A percentile compares a stretch with the other conserved stretches of the same genome.
phyloP scores from a whole-genome alignment of 2,797 vertebrate species.

The Sebastiscus tertius region DNA sequence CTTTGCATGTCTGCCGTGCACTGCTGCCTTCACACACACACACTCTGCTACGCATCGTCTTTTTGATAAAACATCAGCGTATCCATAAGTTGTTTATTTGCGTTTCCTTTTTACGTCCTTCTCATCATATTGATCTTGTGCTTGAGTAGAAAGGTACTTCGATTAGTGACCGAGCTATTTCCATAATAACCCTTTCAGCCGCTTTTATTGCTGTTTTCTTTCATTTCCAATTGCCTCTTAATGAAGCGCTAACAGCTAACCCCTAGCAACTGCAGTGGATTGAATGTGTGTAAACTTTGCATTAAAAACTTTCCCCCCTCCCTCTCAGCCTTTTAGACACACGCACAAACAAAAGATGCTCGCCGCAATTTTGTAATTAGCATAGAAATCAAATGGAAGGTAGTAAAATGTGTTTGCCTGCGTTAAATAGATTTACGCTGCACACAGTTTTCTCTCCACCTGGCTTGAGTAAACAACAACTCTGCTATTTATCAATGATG shows the following conservation, averaged over 20 bases:
- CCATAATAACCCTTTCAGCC: slow-evolving; percentile 31
- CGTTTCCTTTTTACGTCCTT: neutral
- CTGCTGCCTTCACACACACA: slow-evolving; percentile 4
- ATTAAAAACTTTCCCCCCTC: slow-evolving; percentile 23
- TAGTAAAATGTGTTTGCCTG: slow-evolving; percentile 66
- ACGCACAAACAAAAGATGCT: slow-evolving; percentile 39
- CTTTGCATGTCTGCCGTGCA: neutral
- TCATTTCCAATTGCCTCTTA: slow-evolving; percentile 38
- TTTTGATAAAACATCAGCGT: neutral
- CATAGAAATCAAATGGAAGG: slow-evolving; percentile 76
- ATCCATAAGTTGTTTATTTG: neutral
- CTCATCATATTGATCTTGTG: slow-evolving; percentile 34
- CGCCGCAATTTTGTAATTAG: slow-evolving; percentile 67
- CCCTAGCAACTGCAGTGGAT: neutral
- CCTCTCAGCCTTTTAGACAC: slow-evolving; percentile 25
- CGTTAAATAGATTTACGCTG: slow-evolving; percentile 72
- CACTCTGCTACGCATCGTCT: neutral
- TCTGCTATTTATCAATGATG: slow-evolving; percentile 69
- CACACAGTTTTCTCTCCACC: slow-evolving; percentile 49
- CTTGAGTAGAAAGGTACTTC: neutral
- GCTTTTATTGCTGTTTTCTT: slow-evolving; percentile 36
- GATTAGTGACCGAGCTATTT: slow-evolving; percentile 39
- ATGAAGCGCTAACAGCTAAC: slow-evolving; percentile 43
- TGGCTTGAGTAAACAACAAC: slow-evolving; percentile 67
- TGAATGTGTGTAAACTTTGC: slow-evolving; percentile 18